A percentile compares a stretch with the other conserved stretches of the same genome.
Conservation (phyloP, 2,888 invertebrate species). For the Onthophagus sagittarius region DNA sequence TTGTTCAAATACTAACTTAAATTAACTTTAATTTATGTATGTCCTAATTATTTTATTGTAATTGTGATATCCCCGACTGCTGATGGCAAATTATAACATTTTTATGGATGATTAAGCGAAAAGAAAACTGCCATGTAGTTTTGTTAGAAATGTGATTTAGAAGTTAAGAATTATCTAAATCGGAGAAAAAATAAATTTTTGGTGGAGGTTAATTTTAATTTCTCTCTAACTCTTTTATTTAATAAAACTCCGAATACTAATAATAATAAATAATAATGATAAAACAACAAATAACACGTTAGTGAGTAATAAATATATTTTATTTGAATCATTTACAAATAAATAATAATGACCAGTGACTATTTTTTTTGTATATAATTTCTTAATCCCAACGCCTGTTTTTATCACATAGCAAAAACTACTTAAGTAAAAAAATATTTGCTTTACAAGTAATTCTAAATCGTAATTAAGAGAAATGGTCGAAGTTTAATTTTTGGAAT, state of each 20-base stretch:
- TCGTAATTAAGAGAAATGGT: constrained; percentile 8
- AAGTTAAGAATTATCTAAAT: neutral
- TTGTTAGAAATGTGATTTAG: constrained; percentile 21
- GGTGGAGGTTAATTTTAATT: neutral
- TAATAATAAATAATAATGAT: constrained; percentile 7
- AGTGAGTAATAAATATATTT: constrained; percentile 30
- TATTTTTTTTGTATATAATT: constrained; percentile 9
- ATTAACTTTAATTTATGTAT: constrained; percentile 6
- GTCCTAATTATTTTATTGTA: constrained; percentile 1
- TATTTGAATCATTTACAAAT: constrained; percentile 28
- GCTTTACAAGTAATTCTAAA: neutral
- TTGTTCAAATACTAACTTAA: neutral
- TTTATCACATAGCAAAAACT: constrained; percentile 20
- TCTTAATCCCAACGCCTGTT: constrained; percentile 13
- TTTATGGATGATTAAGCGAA: neutral
- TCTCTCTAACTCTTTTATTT: neutral
- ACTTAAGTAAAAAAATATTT: constrained; percentile 20
- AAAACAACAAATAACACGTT: constrained; percentile 13
- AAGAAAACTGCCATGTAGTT: constrained; percentile 24
- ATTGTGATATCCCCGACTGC: constrained; percentile 8
- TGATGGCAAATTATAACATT: neutral
- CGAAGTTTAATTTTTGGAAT: neutral
- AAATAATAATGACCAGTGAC: constrained; percentile 27
- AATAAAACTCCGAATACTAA: neutral
- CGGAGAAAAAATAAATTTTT: constrained; percentile 4